Evolutionary conservation across 2,888 invertebrate genomes (phyloP), one percentile per base, ranked within the genome.

Genomic region (Kryphioiulus occultus): DNA sequence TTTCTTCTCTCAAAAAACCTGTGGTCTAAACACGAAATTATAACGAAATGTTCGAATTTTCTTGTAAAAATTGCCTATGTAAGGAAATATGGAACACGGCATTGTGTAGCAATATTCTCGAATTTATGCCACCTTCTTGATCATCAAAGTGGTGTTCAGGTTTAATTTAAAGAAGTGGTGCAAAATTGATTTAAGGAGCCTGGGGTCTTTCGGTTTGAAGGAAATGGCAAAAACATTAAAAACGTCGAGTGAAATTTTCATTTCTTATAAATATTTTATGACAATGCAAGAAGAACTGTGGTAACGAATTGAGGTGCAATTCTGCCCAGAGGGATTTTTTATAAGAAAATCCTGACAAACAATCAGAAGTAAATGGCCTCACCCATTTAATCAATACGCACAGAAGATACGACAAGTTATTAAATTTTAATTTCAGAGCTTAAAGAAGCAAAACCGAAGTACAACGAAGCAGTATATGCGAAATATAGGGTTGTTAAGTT

Each of bases 391-490:
- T 78, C 78, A 78, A 78, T 78, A 78, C 30, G 78, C 78, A 78
- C 15, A 78, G 30, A 30, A 3, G 78, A 12, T 78, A 78, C 30
- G 78, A 78, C 30, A 78, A 78, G 78, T 78, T 30, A 30, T 78
- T 30, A 78, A 78, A 78, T 78, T 78, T 78, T 78, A 78, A 78
- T 78, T 78, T 78, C 30, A 30, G 12, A 78, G 78, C 78, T 78
- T 30, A 78, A 78, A 30, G 78, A 12, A 26, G 78, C 26, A 78
- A 78, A 78, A 9, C 17, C 26, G 78, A 15, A 30, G 26, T 30
- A 78, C 30, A 78, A 30, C 78, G 12, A 30, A 78, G 15, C 26
- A 78, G 78, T 26, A 2, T 78, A 78, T 10, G 22, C 59, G 59
- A 19, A 59, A n/a, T 59, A 22, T 22, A 59, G 30, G 44, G 78